These are phyloP conservation scores for Bradynema listronoti DNA, from an alignment of 1,140 invertebrate genomes.

Conservation along the genomic window DNA sequence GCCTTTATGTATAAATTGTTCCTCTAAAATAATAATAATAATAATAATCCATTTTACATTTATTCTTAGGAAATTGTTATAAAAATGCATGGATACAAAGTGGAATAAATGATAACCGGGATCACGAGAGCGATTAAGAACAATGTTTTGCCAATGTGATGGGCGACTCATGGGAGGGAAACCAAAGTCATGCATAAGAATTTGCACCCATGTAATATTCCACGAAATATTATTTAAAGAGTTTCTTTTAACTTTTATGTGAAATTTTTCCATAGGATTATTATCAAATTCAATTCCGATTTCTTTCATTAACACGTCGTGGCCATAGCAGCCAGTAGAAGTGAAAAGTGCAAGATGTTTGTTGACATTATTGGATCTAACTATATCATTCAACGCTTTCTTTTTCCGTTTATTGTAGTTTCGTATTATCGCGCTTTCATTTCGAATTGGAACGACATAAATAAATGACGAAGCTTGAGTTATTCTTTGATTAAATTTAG, in stretches of 20 bases:
- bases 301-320: conserved; percentile 50
- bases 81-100: background rate
- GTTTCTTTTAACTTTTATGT: background rate
- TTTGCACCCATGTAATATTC: conserved; percentile 45
- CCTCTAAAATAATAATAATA: conserved; percentile 15
- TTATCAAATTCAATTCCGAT: conserved; percentile 36
- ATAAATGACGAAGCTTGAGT: too few relatives aligned
- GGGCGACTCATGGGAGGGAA: conserved; percentile 34
- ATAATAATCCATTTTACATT: conserved; percentile 21
- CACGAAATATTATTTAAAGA: background rate
- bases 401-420: too few relatives aligned
- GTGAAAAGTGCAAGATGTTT: conserved; percentile 37
- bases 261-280: background rate
- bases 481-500: too few relatives aligned
- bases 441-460: too few relatives aligned
- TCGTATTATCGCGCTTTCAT: too few relatives aligned
- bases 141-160: conserved; percentile 30
- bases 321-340: conserved; percentile 44
- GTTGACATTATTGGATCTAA: too few relatives aligned
- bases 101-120: background rate
- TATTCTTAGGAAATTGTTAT: background rate
- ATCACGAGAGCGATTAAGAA: conserved; percentile 12
- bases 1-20: conserved; percentile 16
- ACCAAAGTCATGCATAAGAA: conserved; percentile 45
- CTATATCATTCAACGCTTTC: too few relatives aligned